phyloP scores from a whole-genome alignment of 2,113 vertebrate species.

The Ictidomys tridecemlineatus region DNA sequence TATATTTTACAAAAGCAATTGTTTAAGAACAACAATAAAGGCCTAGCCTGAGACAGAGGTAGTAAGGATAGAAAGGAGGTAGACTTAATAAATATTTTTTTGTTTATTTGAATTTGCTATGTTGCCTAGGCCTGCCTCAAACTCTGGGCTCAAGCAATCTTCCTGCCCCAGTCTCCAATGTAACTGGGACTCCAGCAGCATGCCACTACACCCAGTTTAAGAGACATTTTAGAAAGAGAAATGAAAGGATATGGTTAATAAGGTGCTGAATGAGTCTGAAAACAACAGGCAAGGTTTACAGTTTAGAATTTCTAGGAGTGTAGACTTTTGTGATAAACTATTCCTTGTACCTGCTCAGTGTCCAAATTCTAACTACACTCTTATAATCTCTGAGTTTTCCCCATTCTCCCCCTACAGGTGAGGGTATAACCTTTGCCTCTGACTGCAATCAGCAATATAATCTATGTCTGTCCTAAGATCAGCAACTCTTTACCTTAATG shows the following conservation, averaged over 20 bases:
- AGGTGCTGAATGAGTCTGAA: not conserved
- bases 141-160: not conserved
- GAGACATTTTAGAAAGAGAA: constrained; percentile 24
- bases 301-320: not conserved
- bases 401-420: not conserved
- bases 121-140: not conserved
- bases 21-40: constrained; percentile 29
- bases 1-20: not conserved
- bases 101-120: not conserved
- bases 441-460: not conserved
- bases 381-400: not conserved
- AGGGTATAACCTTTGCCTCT: not conserved
- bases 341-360: not conserved
- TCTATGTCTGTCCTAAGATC: not conserved
- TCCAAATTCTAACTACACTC: not conserved
- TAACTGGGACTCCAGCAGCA: not conserved
- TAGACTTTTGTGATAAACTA: not conserved
- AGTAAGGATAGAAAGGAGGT: constrained; percentile 12
- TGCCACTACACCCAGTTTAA: not conserved
- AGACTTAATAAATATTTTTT: not conserved
- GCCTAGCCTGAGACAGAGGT: not conserved
- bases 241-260: not conserved
- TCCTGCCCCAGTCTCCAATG: not conserved
- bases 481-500: not conserved
- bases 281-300: not conserved